Evolutionary conservation across 2,888 invertebrate genomes (phyloP).

Genomic region (Xiphydria camelus): DNA sequence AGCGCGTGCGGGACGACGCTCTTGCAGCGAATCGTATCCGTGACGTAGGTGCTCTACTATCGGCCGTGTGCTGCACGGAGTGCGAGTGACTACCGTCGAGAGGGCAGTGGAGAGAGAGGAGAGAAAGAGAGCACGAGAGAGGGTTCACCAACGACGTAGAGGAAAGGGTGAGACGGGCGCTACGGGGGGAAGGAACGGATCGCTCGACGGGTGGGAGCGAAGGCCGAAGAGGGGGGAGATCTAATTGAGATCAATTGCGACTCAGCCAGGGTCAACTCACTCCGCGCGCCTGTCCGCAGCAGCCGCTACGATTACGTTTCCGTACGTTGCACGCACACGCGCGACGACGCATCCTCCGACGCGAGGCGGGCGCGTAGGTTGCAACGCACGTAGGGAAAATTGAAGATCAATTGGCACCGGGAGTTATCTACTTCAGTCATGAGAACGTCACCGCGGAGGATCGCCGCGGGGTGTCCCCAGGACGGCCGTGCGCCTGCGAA

Average conservation of each 20-base stretch:
- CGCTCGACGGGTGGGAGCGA: constrained; percentile 2
- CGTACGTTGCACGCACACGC: constrained; percentile 12
- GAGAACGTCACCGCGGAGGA: too few relatives aligned
- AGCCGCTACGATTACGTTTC: constrained; percentile 6
- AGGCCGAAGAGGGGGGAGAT: constrained; percentile 25
- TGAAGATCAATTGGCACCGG: constrained; percentile 29
- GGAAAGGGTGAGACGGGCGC: constrained; percentile 7
- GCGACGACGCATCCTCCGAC: constrained; percentile 7
- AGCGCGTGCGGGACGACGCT: too few relatives aligned
- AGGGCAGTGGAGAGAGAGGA: neutral
- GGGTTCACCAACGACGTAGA: neutral
- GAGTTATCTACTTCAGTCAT: too few relatives aligned
- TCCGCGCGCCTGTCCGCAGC: constrained; percentile 20
- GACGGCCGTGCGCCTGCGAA: too few relatives aligned
- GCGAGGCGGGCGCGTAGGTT: neutral
- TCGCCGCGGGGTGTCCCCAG: too few relatives aligned
- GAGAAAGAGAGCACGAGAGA: constrained; percentile 3
- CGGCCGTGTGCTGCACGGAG: too few relatives aligned
- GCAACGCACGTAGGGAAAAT: constrained; percentile 12
- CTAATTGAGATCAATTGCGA: constrained; percentile 55
- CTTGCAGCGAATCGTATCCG: too few relatives aligned
- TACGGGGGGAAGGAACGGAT: neutral
- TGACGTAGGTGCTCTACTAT: too few relatives aligned
- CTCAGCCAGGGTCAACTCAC: constrained; percentile 55
- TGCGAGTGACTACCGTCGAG: too few relatives aligned